A percentile compares a stretch with the other conserved stretches of the same genome.
Evolutionary conservation across 2,888 invertebrate species (phyloP).

Genomic region (Harpalus rubripes): DNA sequence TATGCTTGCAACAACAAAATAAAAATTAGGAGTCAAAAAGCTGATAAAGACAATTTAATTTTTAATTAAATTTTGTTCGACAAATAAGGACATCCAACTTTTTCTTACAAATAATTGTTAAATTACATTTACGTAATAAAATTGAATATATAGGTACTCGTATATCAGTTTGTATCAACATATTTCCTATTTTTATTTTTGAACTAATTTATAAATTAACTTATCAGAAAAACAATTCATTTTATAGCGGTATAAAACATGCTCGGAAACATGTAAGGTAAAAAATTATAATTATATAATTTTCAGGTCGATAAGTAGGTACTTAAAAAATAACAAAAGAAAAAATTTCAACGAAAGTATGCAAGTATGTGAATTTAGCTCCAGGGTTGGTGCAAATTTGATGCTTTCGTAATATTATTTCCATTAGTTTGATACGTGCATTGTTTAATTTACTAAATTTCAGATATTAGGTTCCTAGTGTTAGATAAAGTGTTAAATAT

Average conservation of each 20-base stretch:
- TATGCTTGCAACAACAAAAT: background rate
- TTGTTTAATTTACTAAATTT: constrained; percentile 18
- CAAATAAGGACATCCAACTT: background rate
- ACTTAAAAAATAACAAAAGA: background rate
- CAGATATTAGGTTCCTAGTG: constrained; percentile 6
- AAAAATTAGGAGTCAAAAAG: background rate
- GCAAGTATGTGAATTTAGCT: no score
- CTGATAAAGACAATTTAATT: background rate
- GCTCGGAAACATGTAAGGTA: background rate
- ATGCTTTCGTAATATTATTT: no score
- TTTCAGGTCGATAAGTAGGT: background rate
- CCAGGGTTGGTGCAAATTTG: no score
- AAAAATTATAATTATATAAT: background rate
- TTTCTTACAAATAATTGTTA: background rate
- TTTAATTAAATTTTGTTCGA: background rate
- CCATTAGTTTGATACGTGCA: background rate
- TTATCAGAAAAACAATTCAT: background rate
- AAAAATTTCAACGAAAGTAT: background rate
- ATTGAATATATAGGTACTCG: background rate
- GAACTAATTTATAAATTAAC: background rate
- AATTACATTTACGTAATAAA: background rate
- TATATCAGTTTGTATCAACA: background rate
- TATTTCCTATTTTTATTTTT: background rate
- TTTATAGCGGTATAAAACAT: background rate
- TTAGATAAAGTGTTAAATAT: constrained; percentile 25